Base-by-base conservation (phyloP, 2,888 invertebrate species). In the Spisula solida region DNA sequence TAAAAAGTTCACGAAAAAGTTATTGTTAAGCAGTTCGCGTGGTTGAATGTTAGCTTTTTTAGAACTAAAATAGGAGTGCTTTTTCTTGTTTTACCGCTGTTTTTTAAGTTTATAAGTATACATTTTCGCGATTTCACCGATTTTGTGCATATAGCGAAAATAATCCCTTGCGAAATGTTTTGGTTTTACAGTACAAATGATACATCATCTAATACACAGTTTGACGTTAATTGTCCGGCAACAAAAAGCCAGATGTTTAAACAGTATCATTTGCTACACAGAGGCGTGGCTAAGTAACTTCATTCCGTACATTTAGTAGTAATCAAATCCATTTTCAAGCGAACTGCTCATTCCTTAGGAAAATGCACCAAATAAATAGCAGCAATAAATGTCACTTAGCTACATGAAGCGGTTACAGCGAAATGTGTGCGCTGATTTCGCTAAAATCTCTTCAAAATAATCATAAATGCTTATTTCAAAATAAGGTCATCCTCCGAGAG, bases 241-340 rank as follows among this genome's bases (percentile, higher is more conserved):
- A 75, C 75, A 75, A 75, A 75, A 75, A 75, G 75, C 75, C 75
- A 75, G 75, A 75, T 75, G 75, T 51, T 79, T 25, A 56, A 85
- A 20, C 56, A 5, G 51, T 48, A 79, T 34, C 78, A 79, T 85
- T 79, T 85, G 55, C 85, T 84, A 78, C 78, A 41, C 79, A 56
- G 16, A 34, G 41, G 55, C 75, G 85, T 31, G 14, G 56, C 31
- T 79, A 56, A 78, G 55, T 8, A 29, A 16, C 48, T 18, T 25
- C 79, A 55, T 55, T 55, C 41, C 56, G 85, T 34, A 25, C 78
- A 41, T 34, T 79, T 85, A 47, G n/a, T 34, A 34, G 79, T 85
- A 85, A 85, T 85, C 79, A 85, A 56, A 85, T 78, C 66, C 79
- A 86, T 70, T 86, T 70, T 81, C 86, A 66, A 86, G 81, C 78